phyloP scores from a whole-genome alignment of 2,888 invertebrate species.

The Cosmia trapezina region DNA sequence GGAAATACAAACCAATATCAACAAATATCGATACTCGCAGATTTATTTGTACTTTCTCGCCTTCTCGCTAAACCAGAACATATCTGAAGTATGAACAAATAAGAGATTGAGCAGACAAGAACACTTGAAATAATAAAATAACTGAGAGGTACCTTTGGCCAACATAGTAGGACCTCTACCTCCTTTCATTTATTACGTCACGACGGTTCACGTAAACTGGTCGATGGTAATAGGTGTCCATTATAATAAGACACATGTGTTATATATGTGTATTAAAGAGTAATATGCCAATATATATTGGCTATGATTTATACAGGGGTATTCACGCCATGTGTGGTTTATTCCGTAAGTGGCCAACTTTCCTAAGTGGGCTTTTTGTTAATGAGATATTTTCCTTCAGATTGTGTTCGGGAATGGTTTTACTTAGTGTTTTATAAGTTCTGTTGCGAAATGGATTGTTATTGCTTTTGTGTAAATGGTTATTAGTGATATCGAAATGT shows the following conservation, averaged over 20 bases:
- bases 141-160: slow-evolving; percentile 63
- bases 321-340: slow-evolving; percentile 64
- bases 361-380: slow-evolving; percentile 68
- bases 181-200: neutral
- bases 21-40: slow-evolving; percentile 11
- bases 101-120: slow-evolving; percentile 73
- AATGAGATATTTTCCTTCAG: slow-evolving; percentile 68
- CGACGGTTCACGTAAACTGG: slow-evolving; percentile 29
- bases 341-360: slow-evolving; percentile 65
- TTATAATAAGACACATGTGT: slow-evolving; percentile 44
- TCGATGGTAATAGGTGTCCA: slow-evolving; percentile 43
- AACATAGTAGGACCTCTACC: slow-evolving; percentile 30
- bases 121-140: slow-evolving; percentile 78
- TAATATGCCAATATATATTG: slow-evolving; percentile 57
- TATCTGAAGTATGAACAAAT: slow-evolving; percentile 65
- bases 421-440: slow-evolving; percentile 44
- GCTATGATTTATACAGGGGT: slow-evolving; percentile 68
- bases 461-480: slow-evolving; percentile 6
- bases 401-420: slow-evolving; percentile 55
- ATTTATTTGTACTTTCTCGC: slow-evolving; percentile 22
- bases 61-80: slow-evolving; percentile 30
- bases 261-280: slow-evolving; percentile 41
- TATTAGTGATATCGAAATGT: neutral
- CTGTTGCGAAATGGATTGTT: slow-evolving; percentile 26
- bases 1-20: neutral